Evolutionary conservation across 1,140 invertebrate genomes (phyloP), one percentile per base, ranked within the genome.

Genomic region (Bombus polaris): DNA sequence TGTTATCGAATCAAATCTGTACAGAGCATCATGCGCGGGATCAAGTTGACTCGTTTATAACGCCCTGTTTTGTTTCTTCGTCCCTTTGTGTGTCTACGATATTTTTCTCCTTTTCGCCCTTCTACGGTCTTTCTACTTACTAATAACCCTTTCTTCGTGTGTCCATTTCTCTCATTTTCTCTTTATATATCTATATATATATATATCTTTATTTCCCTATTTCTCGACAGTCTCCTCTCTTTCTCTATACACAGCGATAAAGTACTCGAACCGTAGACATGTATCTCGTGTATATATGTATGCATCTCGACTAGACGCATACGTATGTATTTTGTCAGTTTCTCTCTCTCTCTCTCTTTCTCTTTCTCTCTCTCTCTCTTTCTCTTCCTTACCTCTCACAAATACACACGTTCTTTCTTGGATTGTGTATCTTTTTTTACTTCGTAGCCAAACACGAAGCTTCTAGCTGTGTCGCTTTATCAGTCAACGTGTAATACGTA

Each of bases 381-480:
- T 80, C 1, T 70, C 22, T 44, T 28, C 44, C 35, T 82, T 78
- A 57, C 71, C 35, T 74, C 70, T 74, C 85, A 83, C 89, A 73
- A 70, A 75, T 81, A 91, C 88, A 87, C 85, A 77, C 73, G 72
- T 86, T 85, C 70, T 89, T 81, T 66, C 68, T 62, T 81, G 83
- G 47, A 89, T 75, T 89, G 86, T 89, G 89, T 92, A 88, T 82
- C 85, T 82, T 85, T 80, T 25, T 80, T 47, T 73, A 75, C 42
- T 85, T 83, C 81, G 89, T 95, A 94, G 92, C 87, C 86, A 92
- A 90, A 94, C 89, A 89, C 92, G 84, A 93, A 92, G 94, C 93
- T 94, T 94, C 75, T 93, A 93, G 93, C 92, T 94, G 90, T 94
- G 94, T 94, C 90, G 94, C 94, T 95, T 62, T 95, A 65, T 93